Conservation (phyloP, 1,140 invertebrate species). For the Leptopilina clavipes region DNA sequence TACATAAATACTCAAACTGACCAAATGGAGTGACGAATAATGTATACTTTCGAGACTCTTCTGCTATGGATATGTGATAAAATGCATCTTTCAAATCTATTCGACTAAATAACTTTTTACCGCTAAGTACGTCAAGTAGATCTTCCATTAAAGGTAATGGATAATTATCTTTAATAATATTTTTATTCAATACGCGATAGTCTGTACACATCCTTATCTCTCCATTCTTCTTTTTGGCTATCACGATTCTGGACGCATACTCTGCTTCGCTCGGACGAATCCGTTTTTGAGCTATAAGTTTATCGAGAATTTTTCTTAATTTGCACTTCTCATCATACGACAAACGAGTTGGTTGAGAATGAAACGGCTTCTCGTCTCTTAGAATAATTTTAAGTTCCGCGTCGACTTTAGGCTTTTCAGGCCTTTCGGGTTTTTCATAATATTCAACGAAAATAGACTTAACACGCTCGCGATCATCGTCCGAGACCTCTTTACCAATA, state of each 20-base stretch:
- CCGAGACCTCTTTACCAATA: neutral
- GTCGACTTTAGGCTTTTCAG: slow-evolving; percentile 3
- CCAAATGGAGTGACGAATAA: slow-evolving; percentile 54
- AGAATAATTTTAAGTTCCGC: slow-evolving; percentile 46
- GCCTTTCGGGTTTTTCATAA: slow-evolving; percentile 35
- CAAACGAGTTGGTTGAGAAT: slow-evolving; percentile 53
- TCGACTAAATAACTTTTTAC: slow-evolving; percentile 26
- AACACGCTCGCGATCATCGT: neutral
- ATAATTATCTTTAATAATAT: neutral
- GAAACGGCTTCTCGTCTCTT: slow-evolving; percentile 59
- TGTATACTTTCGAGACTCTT: slow-evolving; percentile 52
- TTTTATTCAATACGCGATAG: slow-evolving; percentile 24
- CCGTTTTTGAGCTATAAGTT: slow-evolving; percentile 59
- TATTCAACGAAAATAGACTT: neutral
- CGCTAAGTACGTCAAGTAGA: neutral
- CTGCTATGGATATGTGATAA: slow-evolving; percentile 60
- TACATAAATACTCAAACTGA: slow-evolving; percentile 50
- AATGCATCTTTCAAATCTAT: slow-evolving; percentile 53
- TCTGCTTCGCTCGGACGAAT: slow-evolving; percentile 63
- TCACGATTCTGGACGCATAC: slow-evolving; percentile 56
- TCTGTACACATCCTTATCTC: slow-evolving; percentile 40
- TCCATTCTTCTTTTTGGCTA: slow-evolving; percentile 57
- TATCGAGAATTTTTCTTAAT: slow-evolving; percentile 60
- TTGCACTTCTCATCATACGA: slow-evolving; percentile 52
- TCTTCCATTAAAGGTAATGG: slow-evolving; percentile 53